Evolutionary conservation across 92 coral and sea anemone species (phyloP).

Genomic region (Micromussa lordhowensis): DNA sequence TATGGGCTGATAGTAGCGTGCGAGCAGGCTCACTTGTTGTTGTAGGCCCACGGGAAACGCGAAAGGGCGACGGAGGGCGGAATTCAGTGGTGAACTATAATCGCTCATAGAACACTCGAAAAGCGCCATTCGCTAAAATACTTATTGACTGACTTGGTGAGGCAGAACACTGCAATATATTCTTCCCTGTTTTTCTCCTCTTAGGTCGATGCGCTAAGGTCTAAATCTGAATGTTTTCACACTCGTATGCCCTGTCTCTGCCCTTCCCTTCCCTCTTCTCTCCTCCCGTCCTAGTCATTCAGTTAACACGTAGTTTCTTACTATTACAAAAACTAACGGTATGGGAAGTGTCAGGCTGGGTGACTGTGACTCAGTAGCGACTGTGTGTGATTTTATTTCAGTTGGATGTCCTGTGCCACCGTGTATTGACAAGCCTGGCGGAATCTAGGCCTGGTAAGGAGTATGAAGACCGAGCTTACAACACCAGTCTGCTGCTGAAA

Average conservation of each 20-base stretch:
- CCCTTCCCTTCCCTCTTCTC: not conserved
- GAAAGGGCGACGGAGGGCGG: too few relatives aligned
- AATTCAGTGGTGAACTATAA: too few relatives aligned
- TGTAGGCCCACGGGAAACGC: too few relatives aligned
- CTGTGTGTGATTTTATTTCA: conserved; percentile 26
- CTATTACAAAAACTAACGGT: not conserved
- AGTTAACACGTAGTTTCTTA: not conserved
- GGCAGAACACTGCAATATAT: not conserved
- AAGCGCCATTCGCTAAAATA: not conserved
- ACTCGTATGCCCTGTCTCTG: not conserved
- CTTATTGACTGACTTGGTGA: not conserved
- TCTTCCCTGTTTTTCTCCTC: not conserved
- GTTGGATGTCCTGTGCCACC: conserved; percentile 95
- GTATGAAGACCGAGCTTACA: conserved; percentile 91
- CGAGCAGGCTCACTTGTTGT: too few relatives aligned
- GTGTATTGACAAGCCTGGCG: conserved; percentile 80
- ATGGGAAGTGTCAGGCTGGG: not conserved
- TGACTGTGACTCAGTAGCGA: not conserved
- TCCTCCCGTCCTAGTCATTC: not conserved
- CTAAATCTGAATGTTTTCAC: not conserved
- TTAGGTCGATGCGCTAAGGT: not conserved
- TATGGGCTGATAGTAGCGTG: too few relatives aligned
- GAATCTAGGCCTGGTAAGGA: conserved; percentile 88
- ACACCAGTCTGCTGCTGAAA: conserved; percentile 84
- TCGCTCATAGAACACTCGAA: not conserved